Evolutionary conservation across 2,888 invertebrate genomes (phyloP).

Genomic region (Oscheius myriophilus): DNA sequence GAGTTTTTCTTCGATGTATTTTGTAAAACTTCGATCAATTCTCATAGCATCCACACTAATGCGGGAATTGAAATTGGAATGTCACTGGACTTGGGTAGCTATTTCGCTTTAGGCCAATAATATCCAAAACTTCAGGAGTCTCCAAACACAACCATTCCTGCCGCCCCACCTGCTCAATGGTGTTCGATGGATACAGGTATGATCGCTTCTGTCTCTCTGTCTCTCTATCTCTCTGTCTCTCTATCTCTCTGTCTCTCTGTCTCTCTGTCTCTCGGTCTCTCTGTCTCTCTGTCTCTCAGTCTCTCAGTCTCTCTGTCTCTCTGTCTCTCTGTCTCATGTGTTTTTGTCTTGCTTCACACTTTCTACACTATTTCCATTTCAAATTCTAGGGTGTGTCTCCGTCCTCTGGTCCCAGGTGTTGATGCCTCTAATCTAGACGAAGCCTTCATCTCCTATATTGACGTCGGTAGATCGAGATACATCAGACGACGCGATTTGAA

Average conservation of each 20-base stretch:
- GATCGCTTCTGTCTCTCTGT: background rate
- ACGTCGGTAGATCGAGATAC: slow-evolving; percentile 66
- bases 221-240: background rate
- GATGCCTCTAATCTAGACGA: slow-evolving; percentile 42
- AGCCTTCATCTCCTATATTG: slow-evolving; percentile 67
- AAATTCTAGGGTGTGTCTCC: slow-evolving; percentile 59
- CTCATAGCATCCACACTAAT: slow-evolving; percentile 68
- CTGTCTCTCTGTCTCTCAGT: background rate
- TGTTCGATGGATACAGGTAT: slow-evolving; percentile 64
- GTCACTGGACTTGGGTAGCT: slow-evolving; percentile 63
- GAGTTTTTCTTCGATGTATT: slow-evolving; percentile 61
- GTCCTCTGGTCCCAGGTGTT: slow-evolving; percentile 59
- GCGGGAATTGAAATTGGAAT: slow-evolving; percentile 68
- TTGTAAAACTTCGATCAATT: slow-evolving; percentile 68
- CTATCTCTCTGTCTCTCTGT: background rate
- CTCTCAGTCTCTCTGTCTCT: background rate
- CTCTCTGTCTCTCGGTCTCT: background rate
- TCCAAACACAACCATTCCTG: slow-evolving; percentile 66
- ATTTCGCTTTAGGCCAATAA: background rate
- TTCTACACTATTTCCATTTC: background rate
- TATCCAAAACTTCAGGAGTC: slow-evolving; percentile 8
- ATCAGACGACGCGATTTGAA: slow-evolving; percentile 49
- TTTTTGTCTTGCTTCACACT: background rate
- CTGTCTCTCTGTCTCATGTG: background rate
- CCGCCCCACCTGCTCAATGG: slow-evolving; percentile 66